Evolutionary conservation across 1,140 invertebrate species (phyloP).

Genomic region (Parapsyche elsis): DNA sequence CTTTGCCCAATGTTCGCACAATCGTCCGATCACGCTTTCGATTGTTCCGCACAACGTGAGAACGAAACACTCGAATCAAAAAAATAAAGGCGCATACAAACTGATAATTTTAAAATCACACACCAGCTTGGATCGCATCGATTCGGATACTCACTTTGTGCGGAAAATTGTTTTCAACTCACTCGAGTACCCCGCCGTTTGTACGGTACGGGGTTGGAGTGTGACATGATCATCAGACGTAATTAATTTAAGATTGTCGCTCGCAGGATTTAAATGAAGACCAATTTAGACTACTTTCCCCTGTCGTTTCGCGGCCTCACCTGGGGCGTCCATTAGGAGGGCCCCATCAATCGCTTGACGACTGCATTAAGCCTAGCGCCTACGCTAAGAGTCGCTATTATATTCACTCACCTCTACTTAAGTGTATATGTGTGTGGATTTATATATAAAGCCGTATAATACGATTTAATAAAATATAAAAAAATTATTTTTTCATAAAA

Average conservation of each 20-base stretch:
- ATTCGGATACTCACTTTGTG: too few species aligned
- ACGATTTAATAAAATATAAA: too few species aligned
- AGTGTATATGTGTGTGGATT: too few species aligned
- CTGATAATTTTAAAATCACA: too few species aligned
- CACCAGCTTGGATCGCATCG: too few species aligned
- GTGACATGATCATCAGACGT: conserved; percentile 12
- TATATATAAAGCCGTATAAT: too few species aligned
- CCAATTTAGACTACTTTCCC: conserved; percentile 38
- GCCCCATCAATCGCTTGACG: conserved; percentile 53
- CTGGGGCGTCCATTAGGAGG: conserved; percentile 51
- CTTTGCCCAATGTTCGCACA: not conserved
- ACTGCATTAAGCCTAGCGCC: conserved; percentile 54
- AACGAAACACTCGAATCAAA: too few species aligned
- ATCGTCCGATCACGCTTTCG: not conserved
- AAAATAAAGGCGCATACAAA: too few species aligned
- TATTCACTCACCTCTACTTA: not conserved
- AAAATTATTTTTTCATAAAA: too few species aligned
- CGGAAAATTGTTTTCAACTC: not conserved
- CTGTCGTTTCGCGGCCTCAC: conserved; percentile 7
- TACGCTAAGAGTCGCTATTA: conserved; percentile 37
- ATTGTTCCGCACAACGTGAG: not conserved
- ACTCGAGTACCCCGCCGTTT: not conserved
- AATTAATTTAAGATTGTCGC: conserved; percentile 54
- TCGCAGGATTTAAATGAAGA: conserved; percentile 33
- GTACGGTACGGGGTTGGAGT: not conserved